Percentiles rank a stretch among this genome's conserved stretches.
These are phyloP conservation scores for Mesorhabditis sp. DNA, from an alignment of 2,888 invertebrate species.

Conservation along the genomic window DNA sequence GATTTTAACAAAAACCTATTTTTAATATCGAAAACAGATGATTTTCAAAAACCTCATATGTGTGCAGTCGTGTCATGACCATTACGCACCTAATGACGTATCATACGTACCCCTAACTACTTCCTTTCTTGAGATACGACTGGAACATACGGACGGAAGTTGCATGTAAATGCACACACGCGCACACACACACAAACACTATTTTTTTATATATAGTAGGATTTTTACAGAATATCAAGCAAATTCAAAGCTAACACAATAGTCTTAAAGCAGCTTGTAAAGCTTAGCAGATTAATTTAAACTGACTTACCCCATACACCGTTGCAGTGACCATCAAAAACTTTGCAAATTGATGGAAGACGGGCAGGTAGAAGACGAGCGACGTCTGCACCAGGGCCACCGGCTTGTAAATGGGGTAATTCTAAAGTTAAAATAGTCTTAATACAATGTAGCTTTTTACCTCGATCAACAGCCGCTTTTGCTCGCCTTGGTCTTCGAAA, in stretches of 20 bases:
- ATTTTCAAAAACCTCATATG: too few species aligned
- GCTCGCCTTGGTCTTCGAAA: not conserved
- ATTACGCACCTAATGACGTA: too few species aligned
- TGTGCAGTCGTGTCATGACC: too few species aligned
- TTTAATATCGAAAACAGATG: too few species aligned
- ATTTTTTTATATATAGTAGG: not conserved
- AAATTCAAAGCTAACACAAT: not conserved
- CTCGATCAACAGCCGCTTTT: not conserved
- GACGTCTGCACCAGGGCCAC: not conserved
- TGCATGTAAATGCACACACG: too few species aligned
- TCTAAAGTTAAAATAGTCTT: not conserved
- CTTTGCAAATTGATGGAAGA: not conserved
- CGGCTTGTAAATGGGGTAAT: constrained; percentile 4
- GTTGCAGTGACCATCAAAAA: not conserved
- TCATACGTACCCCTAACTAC: too few species aligned
- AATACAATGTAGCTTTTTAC: not conserved
- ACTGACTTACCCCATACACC: not conserved
- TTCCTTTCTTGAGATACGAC: too few species aligned
- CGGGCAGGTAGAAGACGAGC: not conserved
- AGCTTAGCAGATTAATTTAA: not conserved
- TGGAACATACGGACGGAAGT: too few species aligned
- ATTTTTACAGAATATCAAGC: not conserved
- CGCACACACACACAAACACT: not conserved
- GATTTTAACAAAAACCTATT: too few species aligned
- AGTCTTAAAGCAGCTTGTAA: too few species aligned